Percentiles rank a stretch among this genome's conserved stretches.
These are phyloP conservation scores for Synergus umbraculus DNA, from an alignment of 2,888 invertebrate species.

Conservation along the genomic window DNA sequence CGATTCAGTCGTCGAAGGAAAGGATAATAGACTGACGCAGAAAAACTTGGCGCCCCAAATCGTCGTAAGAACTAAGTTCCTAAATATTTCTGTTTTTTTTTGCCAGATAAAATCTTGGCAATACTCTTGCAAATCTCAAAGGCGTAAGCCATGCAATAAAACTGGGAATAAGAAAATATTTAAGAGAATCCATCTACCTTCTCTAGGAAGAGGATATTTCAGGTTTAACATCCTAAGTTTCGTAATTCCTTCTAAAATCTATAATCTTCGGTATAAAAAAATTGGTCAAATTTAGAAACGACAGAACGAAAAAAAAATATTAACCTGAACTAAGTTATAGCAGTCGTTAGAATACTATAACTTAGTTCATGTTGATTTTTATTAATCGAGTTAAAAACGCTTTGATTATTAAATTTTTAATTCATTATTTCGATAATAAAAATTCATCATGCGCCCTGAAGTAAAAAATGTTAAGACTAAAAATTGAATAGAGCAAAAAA, in stretches of 20 bases:
- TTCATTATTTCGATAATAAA: too few species aligned
- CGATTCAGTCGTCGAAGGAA: neutral
- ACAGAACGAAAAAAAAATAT: too few species aligned
- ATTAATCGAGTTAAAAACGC: too few species aligned
- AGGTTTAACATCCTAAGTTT: neutral
- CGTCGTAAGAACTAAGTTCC: constrained; percentile 31
- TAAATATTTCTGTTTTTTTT: constrained; percentile 40
- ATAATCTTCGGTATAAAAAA: neutral
- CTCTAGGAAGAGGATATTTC: neutral
- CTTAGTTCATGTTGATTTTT: too few species aligned
- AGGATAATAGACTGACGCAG: constrained; percentile 12
- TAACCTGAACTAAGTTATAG: too few species aligned
- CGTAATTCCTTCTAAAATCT: neutral
- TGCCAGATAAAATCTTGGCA: constrained; percentile 40
- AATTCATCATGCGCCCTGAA: too few species aligned
- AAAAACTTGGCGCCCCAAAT: constrained; percentile 35
- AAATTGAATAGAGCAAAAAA: too few species aligned
- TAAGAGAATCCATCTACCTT: neutral
- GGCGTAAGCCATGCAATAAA: constrained; percentile 10
- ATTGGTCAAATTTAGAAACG: neutral
- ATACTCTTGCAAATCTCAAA: constrained; percentile 44
- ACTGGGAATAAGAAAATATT: neutral
- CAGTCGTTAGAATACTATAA: too few species aligned
- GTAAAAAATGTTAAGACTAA: too few species aligned
- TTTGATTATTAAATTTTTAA: too few species aligned